Evolutionary conservation across 2,113 vertebrate genomes (phyloP), one percentile per base, ranked within the genome.

Genomic region (Neolamprologus sp.): DNA sequence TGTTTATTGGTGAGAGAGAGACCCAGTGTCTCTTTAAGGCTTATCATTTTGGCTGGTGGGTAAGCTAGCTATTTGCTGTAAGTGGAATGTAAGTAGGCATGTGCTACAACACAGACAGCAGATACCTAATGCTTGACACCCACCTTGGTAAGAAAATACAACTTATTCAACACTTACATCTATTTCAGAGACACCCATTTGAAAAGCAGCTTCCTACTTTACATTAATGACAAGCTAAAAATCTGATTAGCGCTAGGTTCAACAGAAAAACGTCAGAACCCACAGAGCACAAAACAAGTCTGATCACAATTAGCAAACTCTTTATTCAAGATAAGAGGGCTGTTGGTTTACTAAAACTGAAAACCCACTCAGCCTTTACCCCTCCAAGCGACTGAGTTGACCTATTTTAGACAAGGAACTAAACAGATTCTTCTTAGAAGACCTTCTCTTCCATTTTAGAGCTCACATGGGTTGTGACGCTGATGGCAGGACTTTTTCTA

Each of bases 51-150:
- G 87, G 92, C 92, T 94, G 88, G 19, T 84, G 88, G 91, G 89
- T 93, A 93, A 95, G 93, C 88, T 91, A 89, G 94, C 93, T 95
- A 93, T 95, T 94, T 95, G 92, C 94, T 95, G 91, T 89, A 91
- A 88, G 86, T 89, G 93, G 94, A 95, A 95, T 94, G 91, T 91
- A 63, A 93, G 91, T 86, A 93, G 93, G 93, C 91, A 94, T 94
- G 93, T 91, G 84, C 85, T 86, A 91, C 87, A 92, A 91, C 88
- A 88, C 82, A 87, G 86, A 90, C 86, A 75, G 89, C 87, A 89
- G 88, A 90, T 88, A 85, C 54, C 58, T 40, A 40, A 47, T 37
- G 75, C 63, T 45, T 84, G 13, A 60, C 78, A 23, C 84, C 63
- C 79, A 87, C 78, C 57, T 89, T 26, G 49, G 78, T 88, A 65